Evolutionary conservation across 2,113 vertebrate genomes (phyloP), one percentile per base, ranked within the genome.

Genomic region (Hypomesus transpacificus): DNA sequence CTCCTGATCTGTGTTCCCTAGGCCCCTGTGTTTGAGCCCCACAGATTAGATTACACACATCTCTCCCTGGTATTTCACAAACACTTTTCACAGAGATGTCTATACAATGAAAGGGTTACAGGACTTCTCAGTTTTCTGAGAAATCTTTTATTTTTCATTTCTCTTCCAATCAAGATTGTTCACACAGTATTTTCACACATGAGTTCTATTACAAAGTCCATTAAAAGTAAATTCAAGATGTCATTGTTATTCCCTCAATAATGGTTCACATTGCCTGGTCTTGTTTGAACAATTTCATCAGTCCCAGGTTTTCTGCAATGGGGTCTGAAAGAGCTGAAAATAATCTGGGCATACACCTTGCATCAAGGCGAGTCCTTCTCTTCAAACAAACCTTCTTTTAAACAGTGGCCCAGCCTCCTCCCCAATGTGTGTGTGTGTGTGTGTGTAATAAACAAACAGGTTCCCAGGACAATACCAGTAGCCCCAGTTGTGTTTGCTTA

Each of bases 11-110:
- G 64, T 60, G 62, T 14, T 75, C 67, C 46, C 54, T 65, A 22
- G 57, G 78, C 58, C 20, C 24, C 24, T 26, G 24, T 34, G 5
- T 8, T 8, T 61, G n/a, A 73, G 59, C 34, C 80, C 71, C 70
- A 58, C 72, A 85, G 82, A 88, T 81, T 87, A 85, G 82, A 88
- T 81, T 87, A 80, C 77, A 75, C 76, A 83, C 75, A 82, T 84
- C 72, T 80, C 59, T 83, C 73, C 68, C 71, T 74, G 57, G 81
- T 84, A 77, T 68, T 66, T 28, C 68, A 54, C 64, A 70, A 73
- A 82, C 60, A 73, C 70, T 74, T 73, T 75, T 74, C 58, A 70
- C 58, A 73, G 52, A 21, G 53, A 53, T 68, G 63, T 83, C 62
- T 82, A 79, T 88, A 34, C 31, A 34, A 34, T 34, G 9, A 46